A percentile compares a stretch with the other conserved stretches of the same genome.
Conservation (phyloP, 2,113 vertebrate genomes). For the Amphilophus citrinellus region DNA sequence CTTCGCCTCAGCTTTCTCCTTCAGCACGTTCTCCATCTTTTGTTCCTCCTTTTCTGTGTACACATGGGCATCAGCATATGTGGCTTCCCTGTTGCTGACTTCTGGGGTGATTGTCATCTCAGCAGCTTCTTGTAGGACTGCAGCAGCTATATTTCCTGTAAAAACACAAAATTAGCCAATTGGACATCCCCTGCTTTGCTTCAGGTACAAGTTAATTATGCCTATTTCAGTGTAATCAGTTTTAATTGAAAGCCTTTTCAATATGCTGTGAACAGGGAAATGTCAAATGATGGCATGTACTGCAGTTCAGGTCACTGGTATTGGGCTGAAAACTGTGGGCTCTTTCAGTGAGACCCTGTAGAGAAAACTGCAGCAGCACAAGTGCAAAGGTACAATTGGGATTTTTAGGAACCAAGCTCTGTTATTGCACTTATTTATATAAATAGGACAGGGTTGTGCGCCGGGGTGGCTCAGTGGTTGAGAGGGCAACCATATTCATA, state of each 20-base stretch:
- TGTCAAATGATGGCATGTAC: background rate
- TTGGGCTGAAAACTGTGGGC: background rate
- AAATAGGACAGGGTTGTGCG: too few species aligned
- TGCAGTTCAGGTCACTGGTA: background rate
- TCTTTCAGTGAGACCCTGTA: background rate
- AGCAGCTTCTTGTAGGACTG: constrained; percentile 56
- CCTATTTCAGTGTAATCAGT: background rate
- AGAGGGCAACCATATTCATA: too few species aligned
- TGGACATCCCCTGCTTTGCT: background rate
- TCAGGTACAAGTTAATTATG: too few species aligned
- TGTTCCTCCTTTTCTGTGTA: constrained; percentile 36
- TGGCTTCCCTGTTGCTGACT: background rate
- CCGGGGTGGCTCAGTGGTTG: too few species aligned
- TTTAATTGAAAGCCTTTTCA: background rate
- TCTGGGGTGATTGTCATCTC: constrained; percentile 52
- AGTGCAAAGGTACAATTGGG: background rate
- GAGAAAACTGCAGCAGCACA: background rate
- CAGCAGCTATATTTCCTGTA: constrained; percentile 59
- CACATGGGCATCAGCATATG: background rate
- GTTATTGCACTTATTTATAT: background rate
- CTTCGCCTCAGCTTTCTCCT: constrained; percentile 51
- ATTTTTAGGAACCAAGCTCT: rapidly evolving
- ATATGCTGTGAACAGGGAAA: background rate
- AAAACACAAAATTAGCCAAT: background rate
- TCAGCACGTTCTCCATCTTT: background rate